Evolutionary conservation across 2,113 vertebrate genomes (phyloP).

Genomic region (Castor canadensis): DNA sequence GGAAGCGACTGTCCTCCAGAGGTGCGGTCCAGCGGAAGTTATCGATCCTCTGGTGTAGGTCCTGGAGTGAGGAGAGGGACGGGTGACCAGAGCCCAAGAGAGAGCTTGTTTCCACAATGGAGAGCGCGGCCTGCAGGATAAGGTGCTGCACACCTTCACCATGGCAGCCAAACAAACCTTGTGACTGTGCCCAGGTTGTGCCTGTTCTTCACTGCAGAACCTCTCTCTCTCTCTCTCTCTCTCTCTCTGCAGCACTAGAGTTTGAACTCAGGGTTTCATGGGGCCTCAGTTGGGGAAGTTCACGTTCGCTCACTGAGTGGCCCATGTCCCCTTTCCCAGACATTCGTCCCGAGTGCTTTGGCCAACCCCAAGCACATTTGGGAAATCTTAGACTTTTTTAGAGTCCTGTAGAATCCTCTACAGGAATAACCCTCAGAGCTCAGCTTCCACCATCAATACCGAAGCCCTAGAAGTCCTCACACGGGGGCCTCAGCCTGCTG

Average conservation of each 20-base stretch:
- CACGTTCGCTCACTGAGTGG: accelerated
- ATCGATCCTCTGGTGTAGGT: conserved; percentile 85
- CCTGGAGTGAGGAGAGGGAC: conserved; percentile 67
- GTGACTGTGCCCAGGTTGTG: too few species aligned
- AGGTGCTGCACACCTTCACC: too few species aligned
- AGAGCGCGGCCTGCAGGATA: not conserved
- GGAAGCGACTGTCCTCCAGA: conserved; percentile 84
- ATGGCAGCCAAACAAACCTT: too few species aligned
- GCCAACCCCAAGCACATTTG: not conserved
- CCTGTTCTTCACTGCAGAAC: too few species aligned
- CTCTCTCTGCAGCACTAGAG: too few species aligned
- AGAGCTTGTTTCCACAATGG: accelerated
- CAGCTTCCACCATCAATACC: too few species aligned
- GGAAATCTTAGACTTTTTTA: not conserved
- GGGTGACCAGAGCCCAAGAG: not conserved
- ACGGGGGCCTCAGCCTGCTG: not conserved
- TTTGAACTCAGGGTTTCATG: too few species aligned
- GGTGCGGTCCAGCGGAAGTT: conserved; percentile 79
- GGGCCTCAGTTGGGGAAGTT: not conserved
- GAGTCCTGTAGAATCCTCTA: not conserved
- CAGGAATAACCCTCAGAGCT: not conserved
- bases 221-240: too few species aligned
- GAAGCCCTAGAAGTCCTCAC: accelerated
- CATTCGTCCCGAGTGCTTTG: not conserved
- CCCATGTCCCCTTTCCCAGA: not conserved